Percentiles rank a stretch among this genome's conserved stretches.
phyloP scores from a whole-genome alignment of 2,113 vertebrate genomes.

The Chloebia gouldiae region DNA sequence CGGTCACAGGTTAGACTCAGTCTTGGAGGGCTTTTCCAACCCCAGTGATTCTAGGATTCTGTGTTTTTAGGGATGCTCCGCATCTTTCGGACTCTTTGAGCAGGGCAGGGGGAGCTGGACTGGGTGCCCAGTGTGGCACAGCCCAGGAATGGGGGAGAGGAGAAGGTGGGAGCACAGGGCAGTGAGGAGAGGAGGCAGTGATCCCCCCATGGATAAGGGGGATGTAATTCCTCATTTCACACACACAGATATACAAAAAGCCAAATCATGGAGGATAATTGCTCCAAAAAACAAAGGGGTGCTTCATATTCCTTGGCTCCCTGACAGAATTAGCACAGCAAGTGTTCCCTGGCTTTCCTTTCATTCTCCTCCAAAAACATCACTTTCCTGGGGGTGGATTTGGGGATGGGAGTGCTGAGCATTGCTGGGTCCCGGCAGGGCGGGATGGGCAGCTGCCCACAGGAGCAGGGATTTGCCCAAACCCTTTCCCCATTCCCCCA shows the following conservation, averaged over 20 bases:
- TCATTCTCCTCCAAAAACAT: conserved; percentile 64
- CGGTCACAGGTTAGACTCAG: rapidly evolving
- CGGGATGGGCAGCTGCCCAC: neutral
- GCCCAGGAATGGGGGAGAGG: neutral
- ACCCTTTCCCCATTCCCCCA: neutral
- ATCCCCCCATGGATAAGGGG: neutral
- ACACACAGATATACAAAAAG: neutral
- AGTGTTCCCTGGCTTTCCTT: neutral
- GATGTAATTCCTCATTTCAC: neutral
- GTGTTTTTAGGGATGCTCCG: neutral
- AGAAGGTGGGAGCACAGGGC: neutral
- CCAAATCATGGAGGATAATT: conserved; percentile 4
- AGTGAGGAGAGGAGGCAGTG: neutral
- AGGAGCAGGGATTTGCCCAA: neutral
- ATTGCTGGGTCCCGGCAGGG: neutral
- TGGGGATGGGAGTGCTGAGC: neutral
- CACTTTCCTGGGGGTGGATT: neutral
- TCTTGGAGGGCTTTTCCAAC: neutral
- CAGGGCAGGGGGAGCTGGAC: neutral
- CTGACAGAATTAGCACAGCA: conserved; percentile 46
- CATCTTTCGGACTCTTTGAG: rapidly evolving
- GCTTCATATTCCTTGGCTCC: conserved; percentile 58
- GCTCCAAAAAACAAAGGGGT: conserved; percentile 33
- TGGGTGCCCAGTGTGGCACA: neutral
- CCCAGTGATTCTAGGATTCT: neutral